Percentiles rank a stretch among this genome's conserved stretches.
Conservation (phyloP, 2,797 vertebrate species). For the Anas acuta region DNA sequence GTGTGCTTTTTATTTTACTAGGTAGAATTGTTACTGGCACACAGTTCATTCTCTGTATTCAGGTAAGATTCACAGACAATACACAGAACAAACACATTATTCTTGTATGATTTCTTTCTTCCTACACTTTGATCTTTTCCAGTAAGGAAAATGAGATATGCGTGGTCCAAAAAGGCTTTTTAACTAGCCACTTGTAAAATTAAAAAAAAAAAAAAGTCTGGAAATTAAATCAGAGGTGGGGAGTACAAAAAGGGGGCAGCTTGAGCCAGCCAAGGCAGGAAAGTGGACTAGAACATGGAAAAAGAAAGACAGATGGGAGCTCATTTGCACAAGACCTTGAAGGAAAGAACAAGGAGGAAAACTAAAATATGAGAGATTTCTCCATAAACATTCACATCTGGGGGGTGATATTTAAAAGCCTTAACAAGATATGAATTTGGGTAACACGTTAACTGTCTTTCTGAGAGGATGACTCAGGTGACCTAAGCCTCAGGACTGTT, state of each 20-base stretch:
- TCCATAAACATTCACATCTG: neutral
- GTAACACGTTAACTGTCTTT: neutral
- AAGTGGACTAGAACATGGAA: neutral
- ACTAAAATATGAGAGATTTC: neutral
- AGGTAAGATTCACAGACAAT: neutral
- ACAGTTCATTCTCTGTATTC: neutral
- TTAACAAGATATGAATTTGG: neutral
- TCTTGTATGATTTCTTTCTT: neutral
- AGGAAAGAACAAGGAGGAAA: neutral
- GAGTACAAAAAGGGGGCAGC: neutral
- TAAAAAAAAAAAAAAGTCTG: neutral
- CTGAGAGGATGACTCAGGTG: neutral
- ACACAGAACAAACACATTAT: neutral
- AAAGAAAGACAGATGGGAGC: neutral
- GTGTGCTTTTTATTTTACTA: neutral
- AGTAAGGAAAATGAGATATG: neutral
- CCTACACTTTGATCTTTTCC: neutral
- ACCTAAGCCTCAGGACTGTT: neutral
- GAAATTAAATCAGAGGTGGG: neutral
- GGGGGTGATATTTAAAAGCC: neutral
- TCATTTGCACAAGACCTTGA: conserved; percentile 48
- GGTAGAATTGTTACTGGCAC: neutral
- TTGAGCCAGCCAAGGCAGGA: neutral
- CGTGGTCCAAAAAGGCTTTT: neutral
- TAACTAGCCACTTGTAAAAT: neutral